A percentile compares a stretch with the other conserved stretches of the same genome.
phyloP scores from a whole-genome alignment of 2,113 vertebrate genomes.

The Lycocorax pyrrhopterus region DNA sequence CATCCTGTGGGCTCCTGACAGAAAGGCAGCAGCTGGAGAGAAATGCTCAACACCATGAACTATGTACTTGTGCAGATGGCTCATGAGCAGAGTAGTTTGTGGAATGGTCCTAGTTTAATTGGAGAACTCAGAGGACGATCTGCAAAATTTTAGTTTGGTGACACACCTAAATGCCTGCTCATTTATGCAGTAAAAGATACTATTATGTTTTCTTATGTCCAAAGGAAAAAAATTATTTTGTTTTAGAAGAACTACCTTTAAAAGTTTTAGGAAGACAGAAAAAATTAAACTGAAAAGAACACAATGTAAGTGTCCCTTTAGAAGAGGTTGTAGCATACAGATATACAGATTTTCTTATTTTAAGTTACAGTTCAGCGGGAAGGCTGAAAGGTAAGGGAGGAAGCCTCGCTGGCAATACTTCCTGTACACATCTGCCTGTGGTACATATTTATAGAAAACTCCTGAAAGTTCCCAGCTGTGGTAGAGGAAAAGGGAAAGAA shows the following conservation, averaged over 20 bases:
- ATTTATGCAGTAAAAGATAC: not conserved
- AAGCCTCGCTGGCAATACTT: not conserved
- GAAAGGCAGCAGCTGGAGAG: not conserved
- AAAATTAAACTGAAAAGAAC: not conserved
- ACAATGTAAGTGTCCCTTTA: not conserved
- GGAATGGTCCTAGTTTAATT: not conserved
- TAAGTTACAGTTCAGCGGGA: not conserved
- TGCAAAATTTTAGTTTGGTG: not conserved
- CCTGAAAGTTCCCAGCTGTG: not conserved
- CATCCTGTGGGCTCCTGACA: not conserved
- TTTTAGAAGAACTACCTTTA: not conserved
- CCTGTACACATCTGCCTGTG: not conserved
- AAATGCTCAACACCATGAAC: accelerated
- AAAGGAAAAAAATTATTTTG: not conserved
- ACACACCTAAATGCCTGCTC: not conserved
- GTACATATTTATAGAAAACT: not conserved
- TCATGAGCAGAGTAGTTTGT: not conserved
- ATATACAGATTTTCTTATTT: not conserved
- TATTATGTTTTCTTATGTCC: not conserved
- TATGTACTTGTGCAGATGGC: not conserved
- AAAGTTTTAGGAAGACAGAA: not conserved
- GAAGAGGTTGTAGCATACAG: not conserved
- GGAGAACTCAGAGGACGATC: not conserved
- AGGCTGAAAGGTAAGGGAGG: not conserved
- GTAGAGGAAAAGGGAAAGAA: not conserved